phyloP scores from a whole-genome alignment of 2,113 vertebrate genomes.

The Xerus inauris region DNA sequence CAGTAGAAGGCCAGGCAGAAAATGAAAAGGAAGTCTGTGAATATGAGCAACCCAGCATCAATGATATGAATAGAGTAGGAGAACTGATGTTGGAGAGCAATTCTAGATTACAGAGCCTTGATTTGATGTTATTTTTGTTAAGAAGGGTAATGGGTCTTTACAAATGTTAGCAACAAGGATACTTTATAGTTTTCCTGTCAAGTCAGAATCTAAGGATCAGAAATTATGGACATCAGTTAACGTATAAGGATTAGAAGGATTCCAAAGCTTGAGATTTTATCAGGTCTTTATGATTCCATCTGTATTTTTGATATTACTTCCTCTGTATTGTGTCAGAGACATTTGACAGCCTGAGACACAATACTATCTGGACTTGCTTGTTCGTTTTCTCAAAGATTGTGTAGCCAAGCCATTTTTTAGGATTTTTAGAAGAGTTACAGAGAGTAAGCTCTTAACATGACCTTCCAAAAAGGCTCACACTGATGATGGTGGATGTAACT shows the following conservation, averaged over 20 bases:
- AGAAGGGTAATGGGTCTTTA: background rate
- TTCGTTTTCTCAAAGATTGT: background rate
- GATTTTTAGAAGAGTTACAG: background rate
- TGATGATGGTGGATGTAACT: background rate
- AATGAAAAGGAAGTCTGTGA: background rate
- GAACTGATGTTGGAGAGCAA: background rate
- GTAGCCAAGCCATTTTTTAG: background rate
- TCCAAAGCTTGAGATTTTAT: background rate
- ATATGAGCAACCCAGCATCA: background rate
- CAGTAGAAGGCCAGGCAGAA: background rate
- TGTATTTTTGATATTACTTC: background rate
- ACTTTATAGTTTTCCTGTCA: background rate
- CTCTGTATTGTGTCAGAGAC: background rate
- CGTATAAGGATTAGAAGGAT: background rate
- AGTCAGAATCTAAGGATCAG: background rate
- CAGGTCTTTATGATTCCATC: background rate
- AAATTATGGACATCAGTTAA: background rate
- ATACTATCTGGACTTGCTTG: background rate
- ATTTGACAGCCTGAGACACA: background rate
- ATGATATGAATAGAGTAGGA: background rate
- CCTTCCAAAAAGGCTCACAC: background rate
- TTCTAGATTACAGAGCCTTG: background rate
- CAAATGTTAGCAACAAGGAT: background rate
- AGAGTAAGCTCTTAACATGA: slow-evolving; percentile 40
- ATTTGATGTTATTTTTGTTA: background rate